Conservation (phyloP, 2,888 invertebrate species). For the Thelaira solivaga region DNA sequence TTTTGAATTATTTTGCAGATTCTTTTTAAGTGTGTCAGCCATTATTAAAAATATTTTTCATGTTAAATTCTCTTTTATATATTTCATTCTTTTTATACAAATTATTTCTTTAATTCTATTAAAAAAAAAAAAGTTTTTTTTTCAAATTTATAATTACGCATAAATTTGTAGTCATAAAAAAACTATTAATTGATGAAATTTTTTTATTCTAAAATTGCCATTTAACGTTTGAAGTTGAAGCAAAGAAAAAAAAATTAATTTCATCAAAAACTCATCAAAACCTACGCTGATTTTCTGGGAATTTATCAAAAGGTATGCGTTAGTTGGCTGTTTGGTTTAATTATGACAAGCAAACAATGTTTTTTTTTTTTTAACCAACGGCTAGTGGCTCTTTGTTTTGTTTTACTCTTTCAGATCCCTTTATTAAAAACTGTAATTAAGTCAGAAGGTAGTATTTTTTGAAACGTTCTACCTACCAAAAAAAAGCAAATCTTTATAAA, state of each 20-base stretch:
- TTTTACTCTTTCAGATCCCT: neutral
- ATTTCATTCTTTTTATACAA: too few species aligned
- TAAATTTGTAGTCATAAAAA: conserved; percentile 22
- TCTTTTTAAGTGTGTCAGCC: too few species aligned
- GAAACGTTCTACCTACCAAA: too few species aligned
- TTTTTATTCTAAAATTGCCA: neutral
- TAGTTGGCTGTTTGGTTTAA: too few species aligned
- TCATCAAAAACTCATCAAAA: conserved; percentile 7
- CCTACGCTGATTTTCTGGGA: conserved; percentile 32
- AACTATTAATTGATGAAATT: conserved; percentile 18
- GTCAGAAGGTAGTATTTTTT: conserved; percentile 39
- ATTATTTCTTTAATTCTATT: too few species aligned
- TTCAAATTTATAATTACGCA: conserved; percentile 19
- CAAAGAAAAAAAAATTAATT: neutral
- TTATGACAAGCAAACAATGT: conserved; percentile 15
- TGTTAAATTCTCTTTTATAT: too few species aligned
- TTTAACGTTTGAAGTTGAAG: too few species aligned
- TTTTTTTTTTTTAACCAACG: conserved; percentile 32
- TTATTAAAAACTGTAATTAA: conserved; percentile 41
- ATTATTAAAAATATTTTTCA: too few species aligned
- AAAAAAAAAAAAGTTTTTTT: neutral
- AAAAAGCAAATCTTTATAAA: neutral
- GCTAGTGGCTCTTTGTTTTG: conserved; percentile 19
- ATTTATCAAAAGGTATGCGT: conserved; percentile 26
- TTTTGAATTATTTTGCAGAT: too few species aligned